Conservation (phyloP, 2,888 invertebrate genomes). For the Latrodectus hesperus region DNA sequence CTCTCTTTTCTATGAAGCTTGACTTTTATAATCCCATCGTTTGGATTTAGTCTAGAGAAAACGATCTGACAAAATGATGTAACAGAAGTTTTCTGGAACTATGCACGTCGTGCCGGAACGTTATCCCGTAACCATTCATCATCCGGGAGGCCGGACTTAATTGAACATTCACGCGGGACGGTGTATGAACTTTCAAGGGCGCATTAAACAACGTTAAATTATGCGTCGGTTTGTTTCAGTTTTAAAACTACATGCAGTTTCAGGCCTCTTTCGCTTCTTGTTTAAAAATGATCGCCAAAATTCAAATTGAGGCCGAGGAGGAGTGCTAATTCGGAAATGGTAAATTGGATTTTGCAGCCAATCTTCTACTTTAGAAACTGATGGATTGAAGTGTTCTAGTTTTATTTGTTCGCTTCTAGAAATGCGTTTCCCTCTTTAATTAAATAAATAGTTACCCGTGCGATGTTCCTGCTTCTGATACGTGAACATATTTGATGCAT, state of each 20-base stretch:
- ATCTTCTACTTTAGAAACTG: constrained; percentile 17
- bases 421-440: background rate
- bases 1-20: constrained; percentile 21
- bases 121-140: constrained; percentile 44
- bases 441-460: background rate
- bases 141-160: constrained; percentile 23
- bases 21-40: constrained; percentile 44
- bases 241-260: constrained; percentile 2
- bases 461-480: too few species aligned
- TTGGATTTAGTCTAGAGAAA: constrained; percentile 24
- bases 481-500: too few species aligned
- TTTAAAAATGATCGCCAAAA: constrained; percentile 2
- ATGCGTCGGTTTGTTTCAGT: constrained; percentile 34
- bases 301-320: too few species aligned
- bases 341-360: background rate
- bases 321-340: background rate
- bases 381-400: constrained; percentile 1
- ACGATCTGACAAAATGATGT: constrained; percentile 33
- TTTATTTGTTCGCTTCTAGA: background rate
- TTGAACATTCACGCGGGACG: constrained; percentile 37
- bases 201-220: constrained; percentile 52
- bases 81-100: constrained; percentile 12
- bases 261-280: background rate
- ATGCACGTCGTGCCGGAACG: constrained; percentile 5
- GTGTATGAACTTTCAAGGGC: constrained; percentile 25